Percentiles rank a stretch among this genome's conserved stretches.
These are phyloP conservation scores for Morpho deidamia DNA, from an alignment of 2,888 invertebrate genomes.

Conservation along the genomic window DNA sequence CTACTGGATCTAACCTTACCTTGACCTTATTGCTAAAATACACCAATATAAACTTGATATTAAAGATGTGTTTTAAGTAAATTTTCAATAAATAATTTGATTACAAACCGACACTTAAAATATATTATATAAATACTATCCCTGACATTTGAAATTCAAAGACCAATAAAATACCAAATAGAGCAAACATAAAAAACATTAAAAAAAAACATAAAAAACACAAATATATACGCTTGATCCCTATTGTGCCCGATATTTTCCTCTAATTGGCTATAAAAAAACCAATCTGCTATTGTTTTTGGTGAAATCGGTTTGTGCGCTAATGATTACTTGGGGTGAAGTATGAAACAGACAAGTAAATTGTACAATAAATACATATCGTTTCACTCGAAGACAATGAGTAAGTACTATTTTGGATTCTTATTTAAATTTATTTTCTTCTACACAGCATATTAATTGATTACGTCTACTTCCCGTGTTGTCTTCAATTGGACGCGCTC, in stretches of 20 bases:
- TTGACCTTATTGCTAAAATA: too few species aligned
- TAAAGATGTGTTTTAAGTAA: too few species aligned
- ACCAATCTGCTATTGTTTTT: conserved; percentile 24
- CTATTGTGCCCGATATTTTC: conserved; percentile 23
- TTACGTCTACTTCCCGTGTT: conserved; percentile 18
- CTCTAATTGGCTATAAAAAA: conserved; percentile 55
- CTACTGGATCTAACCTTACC: too few species aligned
- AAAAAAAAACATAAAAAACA: too few species aligned
- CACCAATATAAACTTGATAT: too few species aligned
- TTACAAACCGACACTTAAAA: too few species aligned
- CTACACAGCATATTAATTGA: conserved; percentile 4
- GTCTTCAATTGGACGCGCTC: conserved; percentile 29
- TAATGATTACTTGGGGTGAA: too few species aligned
- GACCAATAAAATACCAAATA: conserved; percentile 13
- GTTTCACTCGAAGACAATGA: background rate
- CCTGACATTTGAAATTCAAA: too few species aligned
- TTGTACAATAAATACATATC: background rate
- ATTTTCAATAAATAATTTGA: too few species aligned
- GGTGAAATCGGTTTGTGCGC: too few species aligned
- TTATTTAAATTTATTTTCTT: background rate
- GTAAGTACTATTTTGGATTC: too few species aligned
- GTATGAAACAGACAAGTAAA: background rate
- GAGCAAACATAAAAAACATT: conserved; percentile 12
- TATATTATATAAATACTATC: too few species aligned
- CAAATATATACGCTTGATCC: background rate